These are phyloP conservation scores for Ganaspis brasiliensis DNA, from an alignment of 2,888 invertebrate genomes.

Conservation along the genomic window DNA sequence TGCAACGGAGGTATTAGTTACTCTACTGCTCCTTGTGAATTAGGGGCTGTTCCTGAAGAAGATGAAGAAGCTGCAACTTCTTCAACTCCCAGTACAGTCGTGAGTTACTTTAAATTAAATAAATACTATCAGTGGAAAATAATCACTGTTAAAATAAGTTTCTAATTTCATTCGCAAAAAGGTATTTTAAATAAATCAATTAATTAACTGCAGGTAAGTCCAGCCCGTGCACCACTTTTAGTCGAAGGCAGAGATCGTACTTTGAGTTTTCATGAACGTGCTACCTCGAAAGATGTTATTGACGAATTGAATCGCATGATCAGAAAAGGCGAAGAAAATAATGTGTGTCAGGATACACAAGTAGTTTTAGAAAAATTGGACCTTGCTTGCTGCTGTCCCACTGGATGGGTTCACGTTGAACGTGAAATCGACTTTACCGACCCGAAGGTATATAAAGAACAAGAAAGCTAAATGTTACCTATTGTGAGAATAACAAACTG, in stretches of 20 bases:
- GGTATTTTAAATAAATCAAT: not conserved
- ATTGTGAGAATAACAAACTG: too few species aligned
- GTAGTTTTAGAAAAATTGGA: conserved; percentile 81
- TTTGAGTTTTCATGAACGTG: conserved; percentile 87
- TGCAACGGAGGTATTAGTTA: conserved; percentile 71
- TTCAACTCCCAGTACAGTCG: conserved; percentile 88
- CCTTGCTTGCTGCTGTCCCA: conserved; percentile 86
- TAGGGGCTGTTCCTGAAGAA: conserved; percentile 85
- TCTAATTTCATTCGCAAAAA: conserved; percentile 72
- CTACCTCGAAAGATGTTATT: conserved; percentile 89
- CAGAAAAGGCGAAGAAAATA: conserved; percentile 82
- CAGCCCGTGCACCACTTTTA: conserved; percentile 73
- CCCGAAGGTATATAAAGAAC: conserved; percentile 90
- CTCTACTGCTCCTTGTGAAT: conserved; percentile 74
- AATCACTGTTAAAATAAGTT: not conserved
- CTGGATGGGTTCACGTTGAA: conserved; percentile 91
- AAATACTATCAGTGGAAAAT: too few species aligned
- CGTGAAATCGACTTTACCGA: conserved; percentile 89
- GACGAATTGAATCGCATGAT: conserved; percentile 88
- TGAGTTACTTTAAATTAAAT: conserved; percentile 77
- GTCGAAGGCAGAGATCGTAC: conserved; percentile 81
- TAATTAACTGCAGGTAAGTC: conserved; percentile 70
- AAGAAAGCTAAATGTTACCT: too few species aligned
- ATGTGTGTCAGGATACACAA: conserved; percentile 69
- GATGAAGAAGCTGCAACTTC: conserved; percentile 85